These are phyloP conservation scores for Chironomus tepperi DNA, from an alignment of 1,140 invertebrate genomes.

Conservation along the genomic window DNA sequence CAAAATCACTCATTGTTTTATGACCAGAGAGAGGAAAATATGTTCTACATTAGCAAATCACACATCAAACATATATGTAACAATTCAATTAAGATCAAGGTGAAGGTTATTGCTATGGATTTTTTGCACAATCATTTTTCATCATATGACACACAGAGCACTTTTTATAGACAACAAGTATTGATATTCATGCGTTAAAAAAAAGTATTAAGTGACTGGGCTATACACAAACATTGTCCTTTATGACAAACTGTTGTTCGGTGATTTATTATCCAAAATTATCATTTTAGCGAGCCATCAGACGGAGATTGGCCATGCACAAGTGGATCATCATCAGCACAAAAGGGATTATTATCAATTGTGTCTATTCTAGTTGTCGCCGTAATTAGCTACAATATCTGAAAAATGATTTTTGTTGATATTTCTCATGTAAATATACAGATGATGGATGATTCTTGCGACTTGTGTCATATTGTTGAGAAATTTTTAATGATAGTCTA, in stretches of 20 bases:
- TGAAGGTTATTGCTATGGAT: not conserved
- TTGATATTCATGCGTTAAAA: too few relatives aligned
- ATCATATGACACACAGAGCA: not conserved
- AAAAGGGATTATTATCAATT: not conserved
- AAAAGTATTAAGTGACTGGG: too few relatives aligned
- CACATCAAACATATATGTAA: not conserved
- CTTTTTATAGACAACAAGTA: too few relatives aligned
- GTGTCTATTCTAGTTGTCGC: not conserved
- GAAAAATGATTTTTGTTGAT: not conserved
- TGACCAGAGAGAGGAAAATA: too few relatives aligned
- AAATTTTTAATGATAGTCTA: too few relatives aligned
- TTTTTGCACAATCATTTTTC: not conserved
- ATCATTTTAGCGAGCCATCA: conserved; percentile 11
- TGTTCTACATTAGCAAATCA: too few relatives aligned
- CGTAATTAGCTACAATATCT: conserved; percentile 5
- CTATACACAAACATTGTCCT: too few relatives aligned
- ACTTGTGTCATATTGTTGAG: too few relatives aligned
- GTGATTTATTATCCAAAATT: conserved; percentile 11
- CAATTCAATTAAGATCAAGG: not conserved
- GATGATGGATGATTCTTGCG: too few relatives aligned
- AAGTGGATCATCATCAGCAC: not conserved
- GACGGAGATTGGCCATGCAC: not conserved
- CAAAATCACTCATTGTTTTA: too few relatives aligned
- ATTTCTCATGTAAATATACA: too few relatives aligned
- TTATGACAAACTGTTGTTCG: not conserved